These are phyloP conservation scores for Aethes cnicana DNA, from an alignment of 2,888 invertebrate species.

Conservation along the genomic window DNA sequence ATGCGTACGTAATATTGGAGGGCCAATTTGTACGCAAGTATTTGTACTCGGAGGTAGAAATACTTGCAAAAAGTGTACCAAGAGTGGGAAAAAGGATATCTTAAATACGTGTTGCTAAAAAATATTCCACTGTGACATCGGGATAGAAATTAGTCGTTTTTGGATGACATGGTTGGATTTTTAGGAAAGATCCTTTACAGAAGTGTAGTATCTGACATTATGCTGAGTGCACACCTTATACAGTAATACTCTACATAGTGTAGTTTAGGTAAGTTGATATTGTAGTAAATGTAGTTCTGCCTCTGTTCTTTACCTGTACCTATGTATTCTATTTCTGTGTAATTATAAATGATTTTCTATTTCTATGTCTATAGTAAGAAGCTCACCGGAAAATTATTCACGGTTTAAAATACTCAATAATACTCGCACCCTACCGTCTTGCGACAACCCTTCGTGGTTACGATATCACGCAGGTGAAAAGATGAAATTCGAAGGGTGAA, in stretches of 20 bases:
- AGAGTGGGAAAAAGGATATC: not conserved
- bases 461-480: conserved; percentile 30
- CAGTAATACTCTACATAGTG: too few species aligned
- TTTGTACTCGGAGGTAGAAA: conserved; percentile 35
- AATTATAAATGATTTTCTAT: too few species aligned
- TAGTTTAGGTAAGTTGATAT: too few species aligned
- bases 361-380: too few species aligned
- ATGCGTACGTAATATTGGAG: conserved; percentile 52
- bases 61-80: not conserved
- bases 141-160: too few species aligned
- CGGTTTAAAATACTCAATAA: not conserved
- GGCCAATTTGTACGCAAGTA: conserved; percentile 50
- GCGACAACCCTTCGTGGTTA: conserved; percentile 9
- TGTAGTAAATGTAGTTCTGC: too few species aligned
- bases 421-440: not conserved
- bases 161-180: too few species aligned
- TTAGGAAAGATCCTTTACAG: too few species aligned
- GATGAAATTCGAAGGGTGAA: conserved; percentile 30
- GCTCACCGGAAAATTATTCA: too few species aligned
- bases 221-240: conserved; percentile 28
- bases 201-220: too few species aligned
- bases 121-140: conserved; percentile 28
- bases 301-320: too few species aligned
- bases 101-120: not conserved
- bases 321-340: too few species aligned